Percentiles rank a stretch among this genome's conserved stretches.
Conservation (phyloP, 2,888 invertebrate genomes). For the Chelonus formosanus region DNA sequence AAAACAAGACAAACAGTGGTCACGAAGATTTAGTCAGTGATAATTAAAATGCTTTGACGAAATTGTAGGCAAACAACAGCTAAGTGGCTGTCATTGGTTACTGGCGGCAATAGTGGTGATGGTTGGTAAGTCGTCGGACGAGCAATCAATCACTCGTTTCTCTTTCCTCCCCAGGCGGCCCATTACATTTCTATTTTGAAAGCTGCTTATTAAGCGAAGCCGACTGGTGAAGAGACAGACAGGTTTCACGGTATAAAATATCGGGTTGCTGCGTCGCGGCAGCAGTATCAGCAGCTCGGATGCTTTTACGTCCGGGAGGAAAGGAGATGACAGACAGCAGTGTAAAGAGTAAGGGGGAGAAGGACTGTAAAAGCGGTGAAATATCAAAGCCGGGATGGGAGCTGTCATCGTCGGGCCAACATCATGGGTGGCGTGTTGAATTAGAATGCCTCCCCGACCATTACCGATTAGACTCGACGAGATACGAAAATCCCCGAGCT, state of each 20-base stretch:
- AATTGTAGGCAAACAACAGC: slow-evolving; percentile 65
- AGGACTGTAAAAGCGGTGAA: slow-evolving; percentile 63
- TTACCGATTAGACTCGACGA: slow-evolving; percentile 65
- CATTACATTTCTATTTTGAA: slow-evolving; percentile 66
- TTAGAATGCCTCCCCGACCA: slow-evolving; percentile 66
- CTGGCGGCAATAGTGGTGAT: slow-evolving; percentile 50
- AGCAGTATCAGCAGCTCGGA: slow-evolving; percentile 44
- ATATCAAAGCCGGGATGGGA: slow-evolving; percentile 66
- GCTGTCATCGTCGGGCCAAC: slow-evolving; percentile 66
- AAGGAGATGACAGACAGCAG: slow-evolving; percentile 37
- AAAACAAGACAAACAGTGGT: not conserved
- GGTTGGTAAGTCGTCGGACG: slow-evolving; percentile 64
- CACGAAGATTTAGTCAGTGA: slow-evolving; percentile 28
- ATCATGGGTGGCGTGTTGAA: slow-evolving; percentile 66
- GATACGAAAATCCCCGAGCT: slow-evolving; percentile 34
- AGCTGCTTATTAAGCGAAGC: slow-evolving; percentile 65
- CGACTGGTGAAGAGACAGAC: slow-evolving; percentile 60
- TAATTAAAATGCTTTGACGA: slow-evolving; percentile 63
- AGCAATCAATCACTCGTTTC: slow-evolving; percentile 63
- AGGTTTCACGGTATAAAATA: slow-evolving; percentile 65
- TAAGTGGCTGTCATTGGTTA: slow-evolving; percentile 66
- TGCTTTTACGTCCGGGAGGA: slow-evolving; percentile 37
- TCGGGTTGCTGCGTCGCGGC: slow-evolving; percentile 58
- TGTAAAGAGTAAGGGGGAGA: slow-evolving; percentile 41
- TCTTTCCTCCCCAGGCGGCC: slow-evolving; percentile 43